Evolutionary conservation across 2,113 vertebrate species (phyloP).

Genomic region (Sylvilagus bachmani): DNA sequence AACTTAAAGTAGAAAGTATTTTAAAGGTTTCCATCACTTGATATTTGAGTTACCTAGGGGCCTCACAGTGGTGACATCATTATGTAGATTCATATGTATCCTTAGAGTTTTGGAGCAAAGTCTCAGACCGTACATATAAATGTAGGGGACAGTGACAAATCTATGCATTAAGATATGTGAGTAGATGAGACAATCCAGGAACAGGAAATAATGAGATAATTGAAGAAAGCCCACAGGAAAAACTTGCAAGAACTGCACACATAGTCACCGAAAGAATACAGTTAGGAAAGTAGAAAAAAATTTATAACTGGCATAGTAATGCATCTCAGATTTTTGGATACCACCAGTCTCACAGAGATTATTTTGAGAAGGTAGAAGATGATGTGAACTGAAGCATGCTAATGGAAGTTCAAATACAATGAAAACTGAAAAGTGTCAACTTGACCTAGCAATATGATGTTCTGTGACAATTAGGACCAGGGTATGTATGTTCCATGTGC

Average conservation of each 20-base stretch:
- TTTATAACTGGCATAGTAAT: neutral
- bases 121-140: neutral
- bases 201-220: neutral
- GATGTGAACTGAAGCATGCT: neutral
- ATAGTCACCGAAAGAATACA: neutral
- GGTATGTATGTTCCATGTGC: neutral
- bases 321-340: neutral
- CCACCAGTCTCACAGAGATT: neutral
- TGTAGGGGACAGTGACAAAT: neutral
- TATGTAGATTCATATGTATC: neutral
- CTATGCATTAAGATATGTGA: neutral
- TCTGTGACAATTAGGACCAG: neutral
- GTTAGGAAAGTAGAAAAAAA: neutral
- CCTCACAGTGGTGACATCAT: neutral
- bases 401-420: neutral
- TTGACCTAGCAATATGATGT: neutral
- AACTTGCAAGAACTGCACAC: neutral
- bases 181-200: neutral
- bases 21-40: neutral
- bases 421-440: neutral
- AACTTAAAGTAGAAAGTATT: neutral
- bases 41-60: neutral
- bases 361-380: neutral
- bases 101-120: neutral
- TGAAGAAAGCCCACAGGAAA: neutral